Evolutionary conservation across 2,888 invertebrate species (phyloP).

Genomic region (Melanostoma mellinum): DNA sequence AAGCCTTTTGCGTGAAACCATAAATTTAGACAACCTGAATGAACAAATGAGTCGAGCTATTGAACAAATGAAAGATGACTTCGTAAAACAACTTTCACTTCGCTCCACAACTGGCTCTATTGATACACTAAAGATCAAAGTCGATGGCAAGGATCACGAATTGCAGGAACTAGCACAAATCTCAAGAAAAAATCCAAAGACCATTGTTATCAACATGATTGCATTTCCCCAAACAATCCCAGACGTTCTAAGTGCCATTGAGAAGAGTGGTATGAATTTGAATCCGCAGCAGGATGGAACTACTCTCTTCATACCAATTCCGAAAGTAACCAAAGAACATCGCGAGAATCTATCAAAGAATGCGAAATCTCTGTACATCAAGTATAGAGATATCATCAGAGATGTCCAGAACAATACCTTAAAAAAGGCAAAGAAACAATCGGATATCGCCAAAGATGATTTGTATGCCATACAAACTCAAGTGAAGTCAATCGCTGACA

Average conservation of each 20-base stretch:
- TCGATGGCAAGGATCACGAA: conserved; percentile 91
- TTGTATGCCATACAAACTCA: conserved; percentile 87
- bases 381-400: conserved; percentile 89
- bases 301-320: conserved; percentile 92
- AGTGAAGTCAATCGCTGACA: conserved; percentile 87
- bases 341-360: conserved; percentile 93
- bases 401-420: conserved; percentile 89
- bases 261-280: conserved; percentile 92
- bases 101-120: conserved; percentile 91
- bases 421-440: conserved; percentile 88
- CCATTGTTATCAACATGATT: conserved; percentile 91
- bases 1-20: conserved; percentile 87
- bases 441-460: conserved; percentile 88
- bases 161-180: conserved; percentile 95
- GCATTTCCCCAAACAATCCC: conserved; percentile 94
- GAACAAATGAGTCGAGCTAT: conserved; percentile 86
- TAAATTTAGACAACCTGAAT: conserved; percentile 88
- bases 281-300: conserved; percentile 98
- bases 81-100: conserved; percentile 89
- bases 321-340: conserved; percentile 96
- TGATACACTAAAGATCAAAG: conserved; percentile 88
- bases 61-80: conserved; percentile 90
- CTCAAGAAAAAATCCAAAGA: conserved; percentile 92
- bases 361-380: conserved; percentile 91
- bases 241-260: conserved; percentile 88